Conservation (phyloP, 1,140 invertebrate genomes). For the Leptopilina clavipes region DNA sequence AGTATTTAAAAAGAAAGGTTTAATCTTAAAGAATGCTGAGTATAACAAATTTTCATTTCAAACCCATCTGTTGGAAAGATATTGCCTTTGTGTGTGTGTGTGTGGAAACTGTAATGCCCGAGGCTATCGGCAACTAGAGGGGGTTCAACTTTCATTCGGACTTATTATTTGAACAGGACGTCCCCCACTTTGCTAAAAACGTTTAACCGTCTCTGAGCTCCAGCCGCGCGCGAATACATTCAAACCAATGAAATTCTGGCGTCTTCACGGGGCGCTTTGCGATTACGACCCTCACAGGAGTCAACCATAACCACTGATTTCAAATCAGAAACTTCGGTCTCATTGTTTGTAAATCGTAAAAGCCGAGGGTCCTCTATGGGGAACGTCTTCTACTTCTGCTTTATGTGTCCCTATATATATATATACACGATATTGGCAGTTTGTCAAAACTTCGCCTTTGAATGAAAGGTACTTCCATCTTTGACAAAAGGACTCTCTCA, state of each 20-base stretch:
- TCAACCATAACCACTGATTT: constrained; percentile 44
- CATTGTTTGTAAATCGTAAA: constrained; percentile 32
- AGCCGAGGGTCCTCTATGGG: background rate
- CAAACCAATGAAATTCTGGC: constrained; percentile 45
- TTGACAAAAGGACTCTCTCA: constrained; percentile 18
- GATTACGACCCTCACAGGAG: constrained; percentile 47
- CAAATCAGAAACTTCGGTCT: constrained; percentile 36
- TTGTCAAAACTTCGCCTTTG: constrained; percentile 3
- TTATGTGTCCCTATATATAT: too few species aligned
- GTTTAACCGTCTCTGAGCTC: constrained; percentile 56
- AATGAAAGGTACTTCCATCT: constrained; percentile 11
- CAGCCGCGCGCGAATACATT: constrained; percentile 42
- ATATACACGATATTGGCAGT: constrained; percentile 17
- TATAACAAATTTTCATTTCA: constrained; percentile 37
- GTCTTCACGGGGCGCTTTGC: constrained; percentile 38
- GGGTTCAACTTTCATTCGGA: constrained; percentile 63
- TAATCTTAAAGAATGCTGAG: too few species aligned
- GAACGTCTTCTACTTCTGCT: constrained; percentile 1
- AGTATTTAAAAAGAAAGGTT: too few species aligned
- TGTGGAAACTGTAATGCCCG: constrained; percentile 50
- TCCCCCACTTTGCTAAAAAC: constrained; percentile 45
- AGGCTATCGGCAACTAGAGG: constrained; percentile 61
- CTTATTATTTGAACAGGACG: constrained; percentile 69
- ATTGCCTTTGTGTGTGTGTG: constrained; percentile 60
- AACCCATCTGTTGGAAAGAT: constrained; percentile 46